A percentile compares a stretch with the other conserved stretches of the same genome.
These are phyloP conservation scores for Dendrophyllia cribrosa DNA, from an alignment of 64 coral and sea anemone species.

Conservation along the genomic window DNA sequence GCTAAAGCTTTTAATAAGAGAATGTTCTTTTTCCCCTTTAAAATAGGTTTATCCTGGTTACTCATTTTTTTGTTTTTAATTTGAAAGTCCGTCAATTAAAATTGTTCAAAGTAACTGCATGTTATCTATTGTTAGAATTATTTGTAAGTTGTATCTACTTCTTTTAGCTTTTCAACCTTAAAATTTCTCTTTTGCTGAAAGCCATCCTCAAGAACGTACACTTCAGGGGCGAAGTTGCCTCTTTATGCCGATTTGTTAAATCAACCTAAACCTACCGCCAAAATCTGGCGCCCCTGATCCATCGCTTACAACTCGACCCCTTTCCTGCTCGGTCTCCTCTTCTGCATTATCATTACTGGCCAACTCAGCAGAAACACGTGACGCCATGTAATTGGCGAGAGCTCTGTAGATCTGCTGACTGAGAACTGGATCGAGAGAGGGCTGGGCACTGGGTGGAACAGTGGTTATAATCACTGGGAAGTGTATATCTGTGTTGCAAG, in stretches of 20 bases:
- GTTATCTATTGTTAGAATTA: too few species aligned
- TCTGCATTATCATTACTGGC: background rate
- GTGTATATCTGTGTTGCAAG: conserved; percentile 16
- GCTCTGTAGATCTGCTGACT: conserved; percentile 35
- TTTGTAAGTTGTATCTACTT: too few species aligned
- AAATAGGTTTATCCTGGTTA: too few species aligned
- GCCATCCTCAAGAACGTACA: background rate
- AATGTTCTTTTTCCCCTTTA: too few species aligned
- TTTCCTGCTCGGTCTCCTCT: conserved; percentile 17
- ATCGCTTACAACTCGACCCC: background rate
- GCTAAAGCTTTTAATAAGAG: too few species aligned
- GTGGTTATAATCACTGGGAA: conserved; percentile 36
- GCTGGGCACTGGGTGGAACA: background rate
- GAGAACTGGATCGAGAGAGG: background rate
- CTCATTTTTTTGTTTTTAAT: too few species aligned
- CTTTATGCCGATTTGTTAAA: background rate
- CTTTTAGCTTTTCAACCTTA: too few species aligned
- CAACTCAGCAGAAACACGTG: conserved; percentile 31
- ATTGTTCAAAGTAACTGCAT: too few species aligned
- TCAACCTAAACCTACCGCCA: background rate
- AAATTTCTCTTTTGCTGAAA: too few species aligned
- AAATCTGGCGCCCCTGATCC: background rate
- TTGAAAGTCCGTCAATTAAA: too few species aligned
- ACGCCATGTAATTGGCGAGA: conserved; percentile 33
- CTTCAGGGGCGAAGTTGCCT: background rate